Conservation (phyloP, 2,113 vertebrate species). For the Platanista minor region DNA sequence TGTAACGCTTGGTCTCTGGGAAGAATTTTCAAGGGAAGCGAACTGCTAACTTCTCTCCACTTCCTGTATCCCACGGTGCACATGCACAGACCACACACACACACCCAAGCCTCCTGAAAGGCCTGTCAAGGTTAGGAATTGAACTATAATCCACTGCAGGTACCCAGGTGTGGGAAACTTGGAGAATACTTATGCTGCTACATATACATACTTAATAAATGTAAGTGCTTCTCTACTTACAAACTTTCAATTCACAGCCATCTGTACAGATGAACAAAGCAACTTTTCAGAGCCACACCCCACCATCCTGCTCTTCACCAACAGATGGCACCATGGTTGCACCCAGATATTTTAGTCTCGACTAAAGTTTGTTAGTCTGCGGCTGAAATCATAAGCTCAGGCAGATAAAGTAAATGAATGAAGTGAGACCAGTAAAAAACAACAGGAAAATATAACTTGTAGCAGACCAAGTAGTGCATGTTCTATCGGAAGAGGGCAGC, state of each 20-base stretch:
- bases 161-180: not conserved
- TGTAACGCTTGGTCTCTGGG: not conserved
- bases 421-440: not conserved
- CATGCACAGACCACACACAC: accelerated
- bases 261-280: not conserved
- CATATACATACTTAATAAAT: not conserved
- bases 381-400: not conserved
- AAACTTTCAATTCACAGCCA: not conserved
- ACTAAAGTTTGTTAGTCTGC: not conserved
- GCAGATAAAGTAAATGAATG: not conserved
- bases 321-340: not conserved
- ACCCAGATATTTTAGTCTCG: not conserved
- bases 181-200: not conserved
- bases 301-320: not conserved
- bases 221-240: not conserved
- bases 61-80: accelerated
- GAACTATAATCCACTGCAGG: not conserved
- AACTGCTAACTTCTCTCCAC: not conserved
- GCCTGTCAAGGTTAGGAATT: not conserved
- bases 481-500: not conserved
- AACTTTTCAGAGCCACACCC: not conserved
- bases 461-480: accelerated
- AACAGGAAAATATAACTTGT: not conserved
- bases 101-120: not conserved
- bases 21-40: not conserved